Conservation (phyloP, 2,888 invertebrate genomes). For the Xanthorhoe spadicearia region DNA sequence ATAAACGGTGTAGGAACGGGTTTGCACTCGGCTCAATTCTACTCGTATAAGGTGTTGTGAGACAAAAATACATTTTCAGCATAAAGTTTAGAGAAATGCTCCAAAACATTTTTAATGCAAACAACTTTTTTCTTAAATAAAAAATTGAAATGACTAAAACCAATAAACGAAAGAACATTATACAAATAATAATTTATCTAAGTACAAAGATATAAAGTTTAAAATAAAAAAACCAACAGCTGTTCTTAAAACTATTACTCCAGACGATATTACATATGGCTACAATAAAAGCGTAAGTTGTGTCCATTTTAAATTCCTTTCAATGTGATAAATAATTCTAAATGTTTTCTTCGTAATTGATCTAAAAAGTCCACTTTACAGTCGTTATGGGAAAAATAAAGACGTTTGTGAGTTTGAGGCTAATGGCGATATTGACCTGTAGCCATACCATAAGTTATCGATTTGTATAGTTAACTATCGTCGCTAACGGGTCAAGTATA, state of each 20-base stretch:
- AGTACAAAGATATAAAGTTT: neutral
- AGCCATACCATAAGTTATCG: too few relatives aligned
- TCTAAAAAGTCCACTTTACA: neutral
- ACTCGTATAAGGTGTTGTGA: constrained; percentile 43
- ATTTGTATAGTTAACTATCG: too few relatives aligned
- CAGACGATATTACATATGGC: neutral
- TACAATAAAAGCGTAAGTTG: neutral
- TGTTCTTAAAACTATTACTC: neutral
- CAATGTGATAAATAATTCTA: neutral
- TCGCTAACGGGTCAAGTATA: too few relatives aligned
- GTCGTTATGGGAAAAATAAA: constrained; percentile 51
- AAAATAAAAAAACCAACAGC: neutral
- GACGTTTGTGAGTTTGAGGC: constrained; percentile 53
- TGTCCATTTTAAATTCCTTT: neutral
- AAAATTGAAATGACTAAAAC: neutral
- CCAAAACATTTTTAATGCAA: too few relatives aligned
- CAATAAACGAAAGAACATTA: too few relatives aligned
- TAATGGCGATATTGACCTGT: constrained; percentile 59
- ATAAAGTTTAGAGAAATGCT: too few relatives aligned
- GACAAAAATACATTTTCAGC: constrained; percentile 2
- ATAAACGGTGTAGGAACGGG: constrained; percentile 48
- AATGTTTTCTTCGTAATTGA: neutral
- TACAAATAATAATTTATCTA: too few relatives aligned
- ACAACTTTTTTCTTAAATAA: too few relatives aligned
- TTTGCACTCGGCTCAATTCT: constrained; percentile 38